Conservation (phyloP, 2,888 invertebrate species). For the Acronicta psi region DNA sequence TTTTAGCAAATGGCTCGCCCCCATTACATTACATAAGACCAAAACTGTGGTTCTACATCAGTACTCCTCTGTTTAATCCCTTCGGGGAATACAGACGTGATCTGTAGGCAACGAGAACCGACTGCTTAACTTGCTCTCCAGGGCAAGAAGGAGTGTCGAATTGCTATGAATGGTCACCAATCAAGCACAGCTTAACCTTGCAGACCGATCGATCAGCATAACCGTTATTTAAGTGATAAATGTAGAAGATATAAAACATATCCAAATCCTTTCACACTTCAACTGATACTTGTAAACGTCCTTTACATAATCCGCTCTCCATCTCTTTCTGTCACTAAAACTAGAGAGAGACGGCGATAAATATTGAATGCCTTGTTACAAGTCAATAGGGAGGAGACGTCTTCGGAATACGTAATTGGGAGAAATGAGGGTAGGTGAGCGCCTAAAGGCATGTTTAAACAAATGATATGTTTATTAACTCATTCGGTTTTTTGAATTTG, state of each 20-base stretch:
- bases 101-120: no score
- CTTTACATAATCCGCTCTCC: slow-evolving; percentile 37
- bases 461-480: slow-evolving; percentile 3
- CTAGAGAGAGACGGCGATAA: slow-evolving; percentile 20
- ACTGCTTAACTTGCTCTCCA: no score
- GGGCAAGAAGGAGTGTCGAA: no score
- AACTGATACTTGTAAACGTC: slow-evolving; percentile 12
- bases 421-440: slow-evolving; percentile 19
- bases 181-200: no score
- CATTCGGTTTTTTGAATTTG: no score
- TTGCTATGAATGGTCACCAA: no score
- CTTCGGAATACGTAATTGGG: slow-evolving; percentile 45
- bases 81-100: no score
- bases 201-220: no score
- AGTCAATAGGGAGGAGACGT: slow-evolving; percentile 47
- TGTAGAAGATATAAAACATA: slow-evolving; percentile 27
- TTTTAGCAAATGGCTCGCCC: no score
- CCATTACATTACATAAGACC: no score
- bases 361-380: slow-evolving; percentile 48
- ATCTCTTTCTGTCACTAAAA: slow-evolving; percentile 18
- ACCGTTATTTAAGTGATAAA: slow-evolving; percentile 6
- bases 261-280: slow-evolving; percentile 22
- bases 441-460: slow-evolving; percentile 22
- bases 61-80: no score
- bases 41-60: no score